Evolutionary conservation across 2,113 vertebrate genomes (phyloP).

Genomic region (Oryzias celebensis): DNA sequence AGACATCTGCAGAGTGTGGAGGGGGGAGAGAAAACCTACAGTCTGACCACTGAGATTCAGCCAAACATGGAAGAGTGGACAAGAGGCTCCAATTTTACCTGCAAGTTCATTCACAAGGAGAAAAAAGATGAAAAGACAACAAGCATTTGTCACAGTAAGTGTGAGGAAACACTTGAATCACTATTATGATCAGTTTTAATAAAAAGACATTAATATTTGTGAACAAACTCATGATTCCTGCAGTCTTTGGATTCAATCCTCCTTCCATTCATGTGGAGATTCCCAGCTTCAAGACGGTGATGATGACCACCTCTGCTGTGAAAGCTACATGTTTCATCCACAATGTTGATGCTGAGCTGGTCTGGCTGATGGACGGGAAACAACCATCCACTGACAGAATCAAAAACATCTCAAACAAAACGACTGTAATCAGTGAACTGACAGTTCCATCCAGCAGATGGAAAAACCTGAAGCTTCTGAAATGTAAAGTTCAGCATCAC

Average conservation of each 20-base stretch:
- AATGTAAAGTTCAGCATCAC: neutral
- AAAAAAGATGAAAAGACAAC: neutral
- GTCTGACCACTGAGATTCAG: constrained; percentile 46
- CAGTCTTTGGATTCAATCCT: constrained; percentile 18
- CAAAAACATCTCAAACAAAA: neutral
- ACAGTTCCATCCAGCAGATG: neutral
- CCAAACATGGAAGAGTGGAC: constrained; percentile 26
- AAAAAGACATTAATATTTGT: neutral
- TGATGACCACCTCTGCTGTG: neutral
- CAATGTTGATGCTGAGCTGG: constrained; percentile 28
- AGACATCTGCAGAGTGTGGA: constrained; percentile 16
- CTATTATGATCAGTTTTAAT: neutral
- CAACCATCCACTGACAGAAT: fast-evolving
- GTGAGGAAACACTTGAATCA: neutral
- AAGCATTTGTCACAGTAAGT: constrained; percentile 67
- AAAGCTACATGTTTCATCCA: constrained; percentile 51
- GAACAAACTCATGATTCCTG: neutral
- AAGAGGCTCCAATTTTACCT: constrained; percentile 37
- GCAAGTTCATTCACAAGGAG: constrained; percentile 19
- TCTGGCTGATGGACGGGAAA: constrained; percentile 44
- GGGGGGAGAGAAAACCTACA: neutral
- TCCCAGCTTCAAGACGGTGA: constrained; percentile 40
- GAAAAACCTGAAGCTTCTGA: neutral
- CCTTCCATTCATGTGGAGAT: constrained; percentile 29
- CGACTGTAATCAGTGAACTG: neutral